A percentile compares a stretch with the other conserved stretches of the same genome.
Conservation (phyloP, 2,113 vertebrate genomes). For the Catharus fuscescens region DNA sequence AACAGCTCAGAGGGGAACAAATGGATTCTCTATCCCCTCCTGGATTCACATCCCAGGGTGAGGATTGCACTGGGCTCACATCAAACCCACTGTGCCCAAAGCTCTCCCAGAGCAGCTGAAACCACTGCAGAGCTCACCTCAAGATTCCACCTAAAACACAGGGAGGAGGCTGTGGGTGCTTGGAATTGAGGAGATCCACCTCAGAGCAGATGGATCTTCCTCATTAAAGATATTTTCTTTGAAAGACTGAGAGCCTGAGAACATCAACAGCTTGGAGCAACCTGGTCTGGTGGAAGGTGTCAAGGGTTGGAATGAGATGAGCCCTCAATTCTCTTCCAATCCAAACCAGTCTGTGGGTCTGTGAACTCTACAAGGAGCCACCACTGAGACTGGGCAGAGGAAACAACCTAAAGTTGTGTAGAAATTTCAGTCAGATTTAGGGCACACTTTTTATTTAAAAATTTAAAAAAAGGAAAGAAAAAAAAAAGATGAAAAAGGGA, state of each 20-base stretch:
- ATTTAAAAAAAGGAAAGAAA: fast-evolving
- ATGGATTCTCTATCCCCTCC: not conserved
- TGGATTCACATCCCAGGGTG: not conserved
- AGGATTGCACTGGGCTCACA: fast-evolving
- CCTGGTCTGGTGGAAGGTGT: not conserved
- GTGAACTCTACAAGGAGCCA: not conserved
- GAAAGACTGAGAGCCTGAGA: not conserved
- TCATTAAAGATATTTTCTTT: not conserved
- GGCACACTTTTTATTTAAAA: fast-evolving
- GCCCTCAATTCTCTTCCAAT: not conserved
- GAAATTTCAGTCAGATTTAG: not conserved
- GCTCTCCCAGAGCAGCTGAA: not conserved
- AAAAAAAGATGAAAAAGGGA: fast-evolving
- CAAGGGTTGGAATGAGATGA: not conserved
- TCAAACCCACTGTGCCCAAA: not conserved
- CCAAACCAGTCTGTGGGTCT: not conserved
- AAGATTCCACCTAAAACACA: not conserved
- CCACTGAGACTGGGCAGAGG: not conserved
- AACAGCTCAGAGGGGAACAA: not conserved
- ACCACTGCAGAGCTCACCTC: fast-evolving
- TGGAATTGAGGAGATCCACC: not conserved
- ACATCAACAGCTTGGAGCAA: not conserved
- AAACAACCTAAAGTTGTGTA: fast-evolving
- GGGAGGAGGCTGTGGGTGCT: not conserved
- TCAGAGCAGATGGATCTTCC: not conserved